These are phyloP conservation scores for Aphidius colemani DNA, from an alignment of 2,888 invertebrate species.

Conservation along the genomic window DNA sequence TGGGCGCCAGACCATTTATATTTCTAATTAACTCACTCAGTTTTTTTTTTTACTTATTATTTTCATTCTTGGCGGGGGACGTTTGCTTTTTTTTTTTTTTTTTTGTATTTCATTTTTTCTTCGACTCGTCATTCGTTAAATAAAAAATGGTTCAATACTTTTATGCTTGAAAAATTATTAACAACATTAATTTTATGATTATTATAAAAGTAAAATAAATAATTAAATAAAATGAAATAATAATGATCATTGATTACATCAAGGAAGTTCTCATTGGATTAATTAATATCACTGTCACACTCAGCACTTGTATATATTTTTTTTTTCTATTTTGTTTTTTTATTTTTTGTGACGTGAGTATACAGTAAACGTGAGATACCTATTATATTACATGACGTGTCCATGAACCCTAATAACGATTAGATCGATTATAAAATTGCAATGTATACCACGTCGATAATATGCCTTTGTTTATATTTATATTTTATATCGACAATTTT, in stretches of 20 bases:
- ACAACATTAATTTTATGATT: too few relatives aligned
- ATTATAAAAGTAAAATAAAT: too few relatives aligned
- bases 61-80: neutral
- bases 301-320: neutral
- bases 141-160: too few relatives aligned
- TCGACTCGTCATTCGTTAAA: too few relatives aligned
- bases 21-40: conserved; percentile 50
- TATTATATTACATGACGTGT: conserved; percentile 28
- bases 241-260: neutral
- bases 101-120: neutral
- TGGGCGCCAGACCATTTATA: conserved; percentile 35
- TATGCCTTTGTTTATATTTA: conserved; percentile 21
- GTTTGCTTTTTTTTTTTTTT: neutral
- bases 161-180: too few relatives aligned
- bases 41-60: conserved; percentile 22
- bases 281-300: conserved; percentile 40
- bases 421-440: conserved; percentile 44
- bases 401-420: conserved; percentile 39
- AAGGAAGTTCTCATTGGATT: conserved; percentile 14
- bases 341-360: neutral
- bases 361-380: conserved; percentile 37
- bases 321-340: neutral
- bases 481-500: neutral
- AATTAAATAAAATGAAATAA: neutral
- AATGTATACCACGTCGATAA: conserved; percentile 51